Base-by-base conservation (phyloP, 2,888 invertebrate genomes). In the Diplazon laetatorius region DNA sequence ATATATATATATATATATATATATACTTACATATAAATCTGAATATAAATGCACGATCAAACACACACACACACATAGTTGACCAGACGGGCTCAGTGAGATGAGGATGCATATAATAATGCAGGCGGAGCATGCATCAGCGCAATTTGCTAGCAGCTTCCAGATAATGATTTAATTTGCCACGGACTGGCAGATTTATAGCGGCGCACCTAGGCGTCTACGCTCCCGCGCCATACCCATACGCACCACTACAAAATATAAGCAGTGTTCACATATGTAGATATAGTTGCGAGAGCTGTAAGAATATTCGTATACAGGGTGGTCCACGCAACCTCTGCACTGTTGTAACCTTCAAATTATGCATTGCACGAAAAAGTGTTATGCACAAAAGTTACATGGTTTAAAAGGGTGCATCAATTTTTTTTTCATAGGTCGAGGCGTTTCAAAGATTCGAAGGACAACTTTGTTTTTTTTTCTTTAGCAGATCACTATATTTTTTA, bases 151-250 rank as follows among this genome's bases (percentile, higher is more conserved):
- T 86, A 82, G 77, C 83, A 85, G 86, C 87, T 87, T 85, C 86
- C 85, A 86, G 86, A 87, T 88, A 88, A 88, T 88, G 86, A 88
- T 88, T 88, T 87, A 88, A 88, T 89, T 89, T 88, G 85, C 86
- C 84, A 83, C 80, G 78, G 80, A 72, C 68, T 84, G 86, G 84
- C 84, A 88, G 88, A 87, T 88, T 89, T 89, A 88, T 86, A 80
- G 84, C 84, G 86, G 83, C 87, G 80, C 85, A 80, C 86, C 87
- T 86, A 72, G 79, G 76, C 80, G 80, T 84, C 80, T 82, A 82
- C 78, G 68, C 68, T 74, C 62, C 73, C 66, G 63, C 65, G 46
- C 62, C 52, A 70, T 68, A 73, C 60, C 72, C 55, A 69, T 66
- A 62, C 60, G 57, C 50, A 42, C 30, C 12, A 14, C 42, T 39